Base-by-base conservation (phyloP, 2,888 invertebrate genomes). In the Drosophila dives region DNA sequence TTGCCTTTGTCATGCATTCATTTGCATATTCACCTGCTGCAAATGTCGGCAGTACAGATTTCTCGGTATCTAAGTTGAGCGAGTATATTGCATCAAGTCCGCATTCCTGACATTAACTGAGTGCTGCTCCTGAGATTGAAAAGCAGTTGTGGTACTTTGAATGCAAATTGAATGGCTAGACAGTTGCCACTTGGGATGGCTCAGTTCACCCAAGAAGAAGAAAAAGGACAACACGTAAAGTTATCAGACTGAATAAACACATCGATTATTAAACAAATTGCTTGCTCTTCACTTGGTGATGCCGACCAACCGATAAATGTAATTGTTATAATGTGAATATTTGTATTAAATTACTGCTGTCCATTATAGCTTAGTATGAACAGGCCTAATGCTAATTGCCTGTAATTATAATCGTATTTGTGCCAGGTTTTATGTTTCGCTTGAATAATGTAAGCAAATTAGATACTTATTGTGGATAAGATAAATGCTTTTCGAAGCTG, bases 21-120 rank as follows among this genome's bases (percentile, higher is more conserved):
- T 90, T 82, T 86, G 86, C 86, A 90, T 86, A 80, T 90, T 88
- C 75, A 83, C 83, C 86, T 79, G 78, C 50, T 64, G 75, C 65
- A 50, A 61, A 23, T 60, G 63, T 45, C 29, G 42, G 23, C 51
- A 53, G n/a, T 54, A 34, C 56, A 68, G 51, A 64, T 50, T 53
- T 34, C 45, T 50, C 53, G 63, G 65, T 53, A 69, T 77, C 73
- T 76, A 56, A 73, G 61, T 63, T 59, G 59, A 53, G 58, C 54
- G 17, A 36, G 10, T 73, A 70, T 73, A 68, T 70, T 64, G 59
- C 56, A 64, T 68, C 49, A 53, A 64, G 58, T 69, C 54, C 45
- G 40, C 56, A 61, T 67, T 56, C 32, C 15, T 36, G 36, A 26
- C 54, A 23, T 45, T 23, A n/a, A 8, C 36, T 55, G 42, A 53